Evolutionary conservation across 1,140 invertebrate genomes (phyloP).

Genomic region (Eumaeus atala): DNA sequence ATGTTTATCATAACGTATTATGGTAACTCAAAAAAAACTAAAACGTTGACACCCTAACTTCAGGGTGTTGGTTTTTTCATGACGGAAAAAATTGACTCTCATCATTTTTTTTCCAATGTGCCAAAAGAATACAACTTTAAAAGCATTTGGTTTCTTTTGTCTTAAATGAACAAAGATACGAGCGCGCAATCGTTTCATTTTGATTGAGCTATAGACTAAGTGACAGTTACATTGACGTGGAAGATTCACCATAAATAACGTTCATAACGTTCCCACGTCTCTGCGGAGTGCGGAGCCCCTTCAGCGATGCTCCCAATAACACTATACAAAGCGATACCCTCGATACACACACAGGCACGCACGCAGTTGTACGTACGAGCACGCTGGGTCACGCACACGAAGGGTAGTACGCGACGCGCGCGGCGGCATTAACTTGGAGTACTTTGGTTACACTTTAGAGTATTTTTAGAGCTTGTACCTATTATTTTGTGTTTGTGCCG

Average conservation of each 20-base stretch:
- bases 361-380: conserved; percentile 21
- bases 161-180: no score
- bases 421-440: conserved; percentile 10
- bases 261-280: conserved; percentile 4
- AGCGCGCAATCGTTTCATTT: no score
- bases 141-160: no score
- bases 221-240: conserved; percentile 12
- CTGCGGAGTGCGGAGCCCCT: neutral
- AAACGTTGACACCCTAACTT: no score
- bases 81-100: no score
- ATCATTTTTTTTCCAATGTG: no score
- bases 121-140: no score
- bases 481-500: neutral
- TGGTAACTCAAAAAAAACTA: no score
- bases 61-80: no score
- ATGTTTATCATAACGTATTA: no score
- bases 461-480: conserved; percentile 3
- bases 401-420: conserved; percentile 3
- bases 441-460: neutral
- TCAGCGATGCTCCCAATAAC: conserved; percentile 2
- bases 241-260: conserved; percentile 1
- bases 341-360: conserved; percentile 28
- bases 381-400: conserved; percentile 19
- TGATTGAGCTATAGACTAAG: neutral
- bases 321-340: neutral